A percentile compares a stretch with the other conserved stretches of the same genome.
phyloP scores from a whole-genome alignment of 37 sponge, comb jelly and placozoan genomes.

The Corticium candelabrum region DNA sequence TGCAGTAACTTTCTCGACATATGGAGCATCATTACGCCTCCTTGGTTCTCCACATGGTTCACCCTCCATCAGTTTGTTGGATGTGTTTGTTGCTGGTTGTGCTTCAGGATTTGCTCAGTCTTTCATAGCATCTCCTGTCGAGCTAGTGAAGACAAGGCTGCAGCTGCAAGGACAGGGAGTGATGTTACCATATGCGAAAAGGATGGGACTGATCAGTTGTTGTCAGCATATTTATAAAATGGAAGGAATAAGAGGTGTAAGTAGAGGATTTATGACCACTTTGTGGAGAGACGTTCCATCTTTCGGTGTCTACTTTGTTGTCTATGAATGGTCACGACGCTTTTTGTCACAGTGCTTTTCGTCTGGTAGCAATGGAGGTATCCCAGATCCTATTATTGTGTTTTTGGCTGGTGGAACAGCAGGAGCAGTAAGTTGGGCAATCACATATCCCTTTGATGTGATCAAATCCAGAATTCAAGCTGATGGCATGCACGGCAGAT shows the following conservation, averaged over 20 bases:
- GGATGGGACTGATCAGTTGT: conserved; percentile 40
- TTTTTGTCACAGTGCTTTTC: conserved; percentile 3
- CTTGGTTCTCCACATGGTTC: not conserved
- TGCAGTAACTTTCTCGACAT: not conserved
- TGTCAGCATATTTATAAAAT: conserved; percentile 29
- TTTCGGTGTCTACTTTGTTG: conserved; percentile 59
- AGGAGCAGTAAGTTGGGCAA: conserved; percentile 26
- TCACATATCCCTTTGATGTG: conserved; percentile 69
- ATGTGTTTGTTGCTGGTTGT: conserved; percentile 49
- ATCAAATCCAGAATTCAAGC: conserved; percentile 73
- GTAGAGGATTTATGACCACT: conserved; percentile 44
- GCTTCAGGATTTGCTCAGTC: conserved; percentile 50
- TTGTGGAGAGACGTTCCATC: conserved; percentile 57
- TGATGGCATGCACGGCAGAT: conserved; percentile 35
- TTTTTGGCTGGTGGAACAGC: not conserved
- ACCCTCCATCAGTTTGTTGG: not conserved
- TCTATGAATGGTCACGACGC: conserved; percentile 38
- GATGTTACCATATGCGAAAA: not conserved
- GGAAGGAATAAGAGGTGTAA: conserved; percentile 51
- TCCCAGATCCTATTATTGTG: not conserved
- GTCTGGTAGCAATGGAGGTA: conserved; percentile 60
- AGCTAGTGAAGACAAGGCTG: conserved; percentile 67
- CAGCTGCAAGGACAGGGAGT: conserved; percentile 55
- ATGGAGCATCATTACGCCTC: not conserved
- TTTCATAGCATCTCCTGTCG: conserved; percentile 50